phyloP scores from a whole-genome alignment of 2,797 vertebrate species.

The Telmatherina bonti region DNA sequence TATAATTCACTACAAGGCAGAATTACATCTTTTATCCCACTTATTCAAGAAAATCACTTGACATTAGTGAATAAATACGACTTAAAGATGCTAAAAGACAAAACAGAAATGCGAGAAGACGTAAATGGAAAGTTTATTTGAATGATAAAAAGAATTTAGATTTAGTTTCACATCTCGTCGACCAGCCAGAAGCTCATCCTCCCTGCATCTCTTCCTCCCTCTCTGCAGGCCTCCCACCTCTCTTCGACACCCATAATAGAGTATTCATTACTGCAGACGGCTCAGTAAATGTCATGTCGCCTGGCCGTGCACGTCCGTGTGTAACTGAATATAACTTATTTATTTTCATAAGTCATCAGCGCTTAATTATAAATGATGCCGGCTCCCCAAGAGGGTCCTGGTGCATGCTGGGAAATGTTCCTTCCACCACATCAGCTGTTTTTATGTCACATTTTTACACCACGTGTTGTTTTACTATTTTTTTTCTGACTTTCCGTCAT shows the following conservation, averaged over 20 bases:
- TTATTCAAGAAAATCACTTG: not conserved
- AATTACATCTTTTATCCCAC: not conserved
- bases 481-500: not conserved
- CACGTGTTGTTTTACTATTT: not conserved
- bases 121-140: conserved; percentile 4
- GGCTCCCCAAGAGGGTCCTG: conserved; percentile 57
- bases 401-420: conserved; percentile 64
- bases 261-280: conserved; percentile 69
- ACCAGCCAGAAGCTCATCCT: conserved; percentile 4
- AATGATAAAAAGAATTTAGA: not conserved
- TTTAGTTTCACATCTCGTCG: conserved; percentile 10
- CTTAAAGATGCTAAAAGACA: no score
- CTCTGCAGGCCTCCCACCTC: conserved; percentile 14
- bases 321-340: conserved; percentile 76
- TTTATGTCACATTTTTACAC: not conserved
- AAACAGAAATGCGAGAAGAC: not conserved
- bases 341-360: conserved; percentile 72
- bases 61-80: not conserved
- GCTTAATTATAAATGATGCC: conserved; percentile 78
- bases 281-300: conserved; percentile 73
- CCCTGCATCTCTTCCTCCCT: not conserved
- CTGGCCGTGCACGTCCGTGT: conserved; percentile 48
- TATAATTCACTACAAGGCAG: not conserved
- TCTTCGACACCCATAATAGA: conserved; percentile 45
- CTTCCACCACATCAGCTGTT: conserved; percentile 12